Conservation (phyloP, 2,113 vertebrate genomes). For the Cyprinodon brontotheroides region DNA sequence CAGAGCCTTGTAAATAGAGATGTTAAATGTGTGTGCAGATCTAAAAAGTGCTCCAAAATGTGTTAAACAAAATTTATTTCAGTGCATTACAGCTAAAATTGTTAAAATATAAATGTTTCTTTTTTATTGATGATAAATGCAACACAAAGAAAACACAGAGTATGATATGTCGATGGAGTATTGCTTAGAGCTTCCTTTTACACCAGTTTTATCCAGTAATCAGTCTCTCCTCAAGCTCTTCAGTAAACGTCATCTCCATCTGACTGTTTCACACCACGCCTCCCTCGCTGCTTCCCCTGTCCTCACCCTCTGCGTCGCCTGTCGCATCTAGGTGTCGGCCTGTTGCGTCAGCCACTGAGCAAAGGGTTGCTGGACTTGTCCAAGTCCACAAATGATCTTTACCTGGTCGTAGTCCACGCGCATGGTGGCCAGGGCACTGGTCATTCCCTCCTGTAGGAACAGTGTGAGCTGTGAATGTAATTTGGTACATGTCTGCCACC, state of each 20-base stretch:
- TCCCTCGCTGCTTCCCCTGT: conserved; percentile 14
- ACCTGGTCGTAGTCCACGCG: conserved; percentile 97
- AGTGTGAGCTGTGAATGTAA: not conserved
- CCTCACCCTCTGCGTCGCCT: conserved; percentile 45
- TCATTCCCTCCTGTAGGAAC: conserved; percentile 70
- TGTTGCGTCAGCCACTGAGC: conserved; percentile 93
- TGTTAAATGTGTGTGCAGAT: too few species aligned
- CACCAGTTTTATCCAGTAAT: conserved; percentile 15
- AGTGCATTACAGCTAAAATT: conserved; percentile 4
- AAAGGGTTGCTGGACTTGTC: conserved; percentile 95
- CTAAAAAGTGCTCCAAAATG: too few species aligned
- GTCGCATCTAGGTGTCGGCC: conserved; percentile 72
- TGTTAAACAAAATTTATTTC: conserved; percentile 23
- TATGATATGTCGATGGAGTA: conserved; percentile 21
- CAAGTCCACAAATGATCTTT: conserved; percentile 96
- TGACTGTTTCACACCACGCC: conserved; percentile 26
- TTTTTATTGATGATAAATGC: conserved; percentile 14
- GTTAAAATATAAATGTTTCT: conserved; percentile 32
- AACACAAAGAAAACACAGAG: conserved; percentile 27
- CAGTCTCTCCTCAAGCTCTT: conserved; percentile 24
- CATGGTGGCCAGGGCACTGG: conserved; percentile 72
- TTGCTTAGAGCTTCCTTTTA: conserved; percentile 23
- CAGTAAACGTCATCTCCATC: conserved; percentile 40
- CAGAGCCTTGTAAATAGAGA: too few species aligned
- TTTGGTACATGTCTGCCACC: conserved; percentile 32